Evolutionary conservation across 2,797 vertebrate genomes (phyloP).

Genomic region (Artibeus jamaicensis): DNA sequence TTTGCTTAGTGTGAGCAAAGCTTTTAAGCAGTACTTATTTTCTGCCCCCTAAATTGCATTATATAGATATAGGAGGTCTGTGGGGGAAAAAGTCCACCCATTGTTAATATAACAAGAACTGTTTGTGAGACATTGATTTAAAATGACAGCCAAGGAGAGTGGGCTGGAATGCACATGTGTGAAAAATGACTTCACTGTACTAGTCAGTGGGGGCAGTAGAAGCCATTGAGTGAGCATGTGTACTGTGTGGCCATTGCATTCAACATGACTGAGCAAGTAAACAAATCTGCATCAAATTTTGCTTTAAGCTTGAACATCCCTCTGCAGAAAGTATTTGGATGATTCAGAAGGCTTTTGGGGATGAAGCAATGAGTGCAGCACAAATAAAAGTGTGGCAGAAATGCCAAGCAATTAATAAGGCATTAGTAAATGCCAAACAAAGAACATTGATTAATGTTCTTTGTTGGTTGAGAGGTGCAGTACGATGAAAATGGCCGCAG

Average conservation of each 20-base stretch:
- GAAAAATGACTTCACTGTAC: neutral
- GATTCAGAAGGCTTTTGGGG: neutral
- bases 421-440: no score
- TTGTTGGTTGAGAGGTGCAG: neutral
- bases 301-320: neutral
- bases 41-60: neutral
- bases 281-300: neutral
- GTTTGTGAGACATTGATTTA: neutral
- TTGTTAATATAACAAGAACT: neutral
- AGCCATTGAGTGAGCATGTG: neutral
- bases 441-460: neutral
- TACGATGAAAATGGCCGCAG: neutral
- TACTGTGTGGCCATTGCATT: neutral
- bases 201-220: neutral
- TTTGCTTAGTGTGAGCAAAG: neutral
- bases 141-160: neutral
- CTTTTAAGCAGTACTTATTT: neutral
- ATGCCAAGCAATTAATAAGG: neutral
- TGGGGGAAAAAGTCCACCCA: neutral
- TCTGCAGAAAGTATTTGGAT: neutral
- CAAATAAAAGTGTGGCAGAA: neutral
- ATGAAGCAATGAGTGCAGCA: neutral
- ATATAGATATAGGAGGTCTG: neutral
- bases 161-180: neutral
- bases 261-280: neutral